These are phyloP conservation scores for Leptinotarsa juncta DNA, from an alignment of 2,888 invertebrate species.

Conservation along the genomic window DNA sequence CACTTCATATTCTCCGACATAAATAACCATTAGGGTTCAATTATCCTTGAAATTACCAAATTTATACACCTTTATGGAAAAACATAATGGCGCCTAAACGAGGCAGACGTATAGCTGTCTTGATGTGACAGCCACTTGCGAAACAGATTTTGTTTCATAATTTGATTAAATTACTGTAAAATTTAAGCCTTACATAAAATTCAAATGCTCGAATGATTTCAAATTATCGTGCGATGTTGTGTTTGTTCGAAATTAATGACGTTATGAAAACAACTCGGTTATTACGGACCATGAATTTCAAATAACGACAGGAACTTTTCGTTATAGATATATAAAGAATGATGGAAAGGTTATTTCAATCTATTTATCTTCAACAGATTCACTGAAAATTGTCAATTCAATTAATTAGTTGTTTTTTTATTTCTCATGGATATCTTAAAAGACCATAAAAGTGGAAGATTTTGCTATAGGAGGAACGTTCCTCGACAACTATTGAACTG, in stretches of 20 bases:
- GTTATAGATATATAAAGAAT: too few species aligned
- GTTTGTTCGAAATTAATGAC: conserved; percentile 19
- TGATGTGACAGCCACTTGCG: conserved; percentile 32
- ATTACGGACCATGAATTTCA: conserved; percentile 17
- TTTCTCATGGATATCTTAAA: too few species aligned
- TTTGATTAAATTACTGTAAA: conserved; percentile 43
- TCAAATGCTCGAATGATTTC: conserved; percentile 34
- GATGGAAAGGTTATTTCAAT: too few species aligned
- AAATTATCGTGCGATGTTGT: conserved; percentile 11
- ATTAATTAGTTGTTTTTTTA: too few species aligned
- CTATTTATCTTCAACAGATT: too few species aligned
- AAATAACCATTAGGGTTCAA: conserved; percentile 58
- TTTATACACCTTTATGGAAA: conserved; percentile 55
- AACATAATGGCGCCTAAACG: conserved; percentile 46
- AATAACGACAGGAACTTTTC: neutral
- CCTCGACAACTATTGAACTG: too few species aligned
- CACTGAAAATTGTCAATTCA: too few species aligned
- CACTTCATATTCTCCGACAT: conserved; percentile 56
- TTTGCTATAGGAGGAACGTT: too few species aligned
- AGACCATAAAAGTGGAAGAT: too few species aligned
- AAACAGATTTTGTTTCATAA: conserved; percentile 39
- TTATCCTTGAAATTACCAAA: conserved; percentile 58
- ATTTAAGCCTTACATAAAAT: conserved; percentile 40
- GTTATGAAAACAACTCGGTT: conserved; percentile 12
- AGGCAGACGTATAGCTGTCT: conserved; percentile 34